Conservation (phyloP, 2,888 invertebrate species). For the Dicyrtoma fusca region DNA sequence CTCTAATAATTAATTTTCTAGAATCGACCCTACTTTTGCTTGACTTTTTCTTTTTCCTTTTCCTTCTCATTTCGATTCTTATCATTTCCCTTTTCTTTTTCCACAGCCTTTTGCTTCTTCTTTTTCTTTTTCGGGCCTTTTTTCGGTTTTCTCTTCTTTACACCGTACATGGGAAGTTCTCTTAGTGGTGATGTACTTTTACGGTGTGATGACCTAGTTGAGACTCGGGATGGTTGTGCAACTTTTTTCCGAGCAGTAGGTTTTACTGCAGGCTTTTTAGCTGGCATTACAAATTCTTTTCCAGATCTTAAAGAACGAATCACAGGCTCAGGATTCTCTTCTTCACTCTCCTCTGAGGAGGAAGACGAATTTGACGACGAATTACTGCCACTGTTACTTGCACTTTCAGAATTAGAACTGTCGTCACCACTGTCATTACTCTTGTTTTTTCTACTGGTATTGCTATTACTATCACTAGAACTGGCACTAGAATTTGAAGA, state of each 20-base stretch:
- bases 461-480: neutral
- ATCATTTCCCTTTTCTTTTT: no score
- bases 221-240: slow-evolving; percentile 18
- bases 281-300: slow-evolving; percentile 44
- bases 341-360: slow-evolving; percentile 33
- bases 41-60: neutral
- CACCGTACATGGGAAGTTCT: slow-evolving; percentile 56
- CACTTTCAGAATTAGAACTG: neutral
- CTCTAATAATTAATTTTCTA: neutral
- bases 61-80: slow-evolving; percentile 8
- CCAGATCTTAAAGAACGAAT: slow-evolving; percentile 51
- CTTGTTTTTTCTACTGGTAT: no score
- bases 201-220: slow-evolving; percentile 51
- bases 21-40: slow-evolving; percentile 3
- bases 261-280: slow-evolving; percentile 33
- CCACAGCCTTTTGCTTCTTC: neutral
- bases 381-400: neutral
- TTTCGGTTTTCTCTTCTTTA: slow-evolving; percentile 34
- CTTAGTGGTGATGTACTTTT: slow-evolving; percentile 51
- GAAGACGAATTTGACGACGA: slow-evolving; percentile 17
- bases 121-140: neutral
- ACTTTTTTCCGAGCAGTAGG: neutral
- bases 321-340: slow-evolving; percentile 28
- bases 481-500: slow-evolving; percentile 15
- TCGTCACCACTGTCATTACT: no score